Evolutionary conservation across 1,140 invertebrate genomes (phyloP).

Genomic region (Harpegnathos saltator): DNA sequence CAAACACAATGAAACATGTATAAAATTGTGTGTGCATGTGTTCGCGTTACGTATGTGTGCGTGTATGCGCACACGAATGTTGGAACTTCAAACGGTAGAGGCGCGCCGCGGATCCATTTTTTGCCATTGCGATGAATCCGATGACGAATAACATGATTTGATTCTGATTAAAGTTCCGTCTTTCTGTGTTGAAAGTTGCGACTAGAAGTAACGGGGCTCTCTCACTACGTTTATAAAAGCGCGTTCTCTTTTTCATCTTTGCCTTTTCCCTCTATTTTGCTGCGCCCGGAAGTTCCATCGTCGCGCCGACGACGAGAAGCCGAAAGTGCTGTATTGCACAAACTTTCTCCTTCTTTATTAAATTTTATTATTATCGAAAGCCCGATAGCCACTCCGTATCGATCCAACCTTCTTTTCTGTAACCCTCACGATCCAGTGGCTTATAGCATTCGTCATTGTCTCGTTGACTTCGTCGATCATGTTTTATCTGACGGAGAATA

Average conservation of each 20-base stretch:
- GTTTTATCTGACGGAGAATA: background rate
- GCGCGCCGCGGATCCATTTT: slow-evolving; percentile 15
- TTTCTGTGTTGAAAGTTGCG: slow-evolving; percentile 53
- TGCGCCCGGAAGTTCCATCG: slow-evolving; percentile 58
- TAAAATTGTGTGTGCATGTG: background rate
- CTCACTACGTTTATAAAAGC: slow-evolving; percentile 63
- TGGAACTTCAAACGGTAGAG: background rate
- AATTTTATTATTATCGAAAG: slow-evolving; percentile 78
- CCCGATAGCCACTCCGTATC: slow-evolving; percentile 72
- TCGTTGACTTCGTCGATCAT: background rate
- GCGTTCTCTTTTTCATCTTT: slow-evolving; percentile 65
- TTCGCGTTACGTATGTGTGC: no score
- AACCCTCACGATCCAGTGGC: slow-evolving; percentile 34
- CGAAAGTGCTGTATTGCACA: slow-evolving; percentile 64
- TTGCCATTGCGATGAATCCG: slow-evolving; percentile 7
- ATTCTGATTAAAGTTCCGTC: slow-evolving; percentile 31
- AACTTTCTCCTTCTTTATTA: slow-evolving; percentile 69
- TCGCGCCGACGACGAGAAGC: slow-evolving; percentile 19
- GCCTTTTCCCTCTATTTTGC: slow-evolving; percentile 64
- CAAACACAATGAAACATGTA: background rate
- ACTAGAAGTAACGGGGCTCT: slow-evolving; percentile 63
- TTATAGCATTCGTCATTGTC: slow-evolving; percentile 24
- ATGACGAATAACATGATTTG: slow-evolving; percentile 45
- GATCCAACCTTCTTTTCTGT: slow-evolving; percentile 48
- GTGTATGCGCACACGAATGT: no score